These are phyloP conservation scores for Oostethus manadensis DNA, from an alignment of 2,113 vertebrate species.

Conservation along the genomic window DNA sequence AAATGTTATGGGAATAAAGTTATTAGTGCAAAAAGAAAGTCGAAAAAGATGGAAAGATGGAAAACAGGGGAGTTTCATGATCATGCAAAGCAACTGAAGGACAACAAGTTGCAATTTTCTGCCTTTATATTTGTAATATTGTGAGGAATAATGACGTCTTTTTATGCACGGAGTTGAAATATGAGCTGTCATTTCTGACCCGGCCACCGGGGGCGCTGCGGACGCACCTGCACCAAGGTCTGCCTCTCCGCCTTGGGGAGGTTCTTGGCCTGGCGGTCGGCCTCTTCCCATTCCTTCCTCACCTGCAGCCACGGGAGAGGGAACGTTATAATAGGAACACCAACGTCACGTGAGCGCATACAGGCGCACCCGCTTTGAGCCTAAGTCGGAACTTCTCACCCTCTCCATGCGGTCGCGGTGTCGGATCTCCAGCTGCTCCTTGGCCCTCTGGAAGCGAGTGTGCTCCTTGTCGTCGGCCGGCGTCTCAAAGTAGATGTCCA, in stretches of 20 bases:
- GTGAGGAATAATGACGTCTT: no score
- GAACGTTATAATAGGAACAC: neutral
- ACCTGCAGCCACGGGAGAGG: conserved; percentile 68
- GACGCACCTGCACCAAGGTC: conserved; percentile 89
- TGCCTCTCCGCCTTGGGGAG: conserved; percentile 93
- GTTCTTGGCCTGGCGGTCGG: conserved; percentile 90
- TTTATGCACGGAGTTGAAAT: no score
- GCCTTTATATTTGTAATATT: no score
- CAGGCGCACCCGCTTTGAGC: neutral
- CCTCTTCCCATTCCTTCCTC: conserved; percentile 97
- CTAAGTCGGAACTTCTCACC: conserved; percentile 65
- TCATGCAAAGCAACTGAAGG: no score
- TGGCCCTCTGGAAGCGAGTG: conserved; percentile 93
- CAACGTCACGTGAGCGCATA: no score
- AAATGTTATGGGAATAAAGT: no score
- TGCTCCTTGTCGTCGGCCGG: conserved; percentile 94
- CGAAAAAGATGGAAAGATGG: no score
- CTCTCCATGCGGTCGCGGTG: conserved; percentile 94
- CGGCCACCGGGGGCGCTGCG: conserved; percentile 40
- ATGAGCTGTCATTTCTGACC: conserved; percentile 34
- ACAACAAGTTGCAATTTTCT: no score
- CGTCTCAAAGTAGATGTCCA: conserved; percentile 96
- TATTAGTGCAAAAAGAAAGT: no score
- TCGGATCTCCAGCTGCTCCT: conserved; percentile 93
- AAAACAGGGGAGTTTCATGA: no score